Percentiles rank a stretch among this genome's conserved stretches.
Evolutionary conservation across 2,797 vertebrate species (phyloP).

Genomic region (Diglossa cyanea): DNA sequence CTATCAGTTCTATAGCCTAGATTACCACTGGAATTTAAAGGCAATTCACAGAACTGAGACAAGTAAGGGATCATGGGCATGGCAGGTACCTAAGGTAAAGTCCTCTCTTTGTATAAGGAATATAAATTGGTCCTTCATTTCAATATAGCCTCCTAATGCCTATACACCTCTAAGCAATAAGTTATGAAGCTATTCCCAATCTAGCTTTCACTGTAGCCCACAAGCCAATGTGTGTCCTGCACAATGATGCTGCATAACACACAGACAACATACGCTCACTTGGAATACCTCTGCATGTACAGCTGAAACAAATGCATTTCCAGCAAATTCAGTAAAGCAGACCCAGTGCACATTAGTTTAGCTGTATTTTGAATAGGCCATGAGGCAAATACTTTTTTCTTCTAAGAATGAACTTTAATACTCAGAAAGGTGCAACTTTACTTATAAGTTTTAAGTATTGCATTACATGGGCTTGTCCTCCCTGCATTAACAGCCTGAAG

Average conservation of each 20-base stretch:
- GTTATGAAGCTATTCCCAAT: neutral
- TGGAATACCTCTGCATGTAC: neutral
- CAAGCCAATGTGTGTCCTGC: neutral
- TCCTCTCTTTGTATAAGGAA: neutral
- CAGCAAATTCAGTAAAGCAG: neutral
- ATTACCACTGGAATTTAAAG: neutral
- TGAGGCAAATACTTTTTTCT: neutral
- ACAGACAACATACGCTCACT: neutral
- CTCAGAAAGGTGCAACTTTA: neutral
- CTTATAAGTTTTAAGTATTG: neutral
- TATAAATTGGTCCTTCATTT: neutral
- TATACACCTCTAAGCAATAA: neutral
- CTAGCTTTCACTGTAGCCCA: neutral
- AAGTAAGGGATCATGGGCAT: neutral
- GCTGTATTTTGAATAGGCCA: neutral
- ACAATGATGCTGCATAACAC: neutral
- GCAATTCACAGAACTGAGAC: neutral
- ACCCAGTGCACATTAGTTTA: neutral
- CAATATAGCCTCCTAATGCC: neutral
- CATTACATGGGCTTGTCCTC: neutral
- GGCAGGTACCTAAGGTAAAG: neutral
- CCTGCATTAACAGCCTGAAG: neutral
- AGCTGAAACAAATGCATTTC: neutral
- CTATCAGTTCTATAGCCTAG: neutral
- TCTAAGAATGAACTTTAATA: neutral